Base-by-base conservation (phyloP, 1,140 invertebrate genomes). In the Lamellibrachia luymesi region DNA sequence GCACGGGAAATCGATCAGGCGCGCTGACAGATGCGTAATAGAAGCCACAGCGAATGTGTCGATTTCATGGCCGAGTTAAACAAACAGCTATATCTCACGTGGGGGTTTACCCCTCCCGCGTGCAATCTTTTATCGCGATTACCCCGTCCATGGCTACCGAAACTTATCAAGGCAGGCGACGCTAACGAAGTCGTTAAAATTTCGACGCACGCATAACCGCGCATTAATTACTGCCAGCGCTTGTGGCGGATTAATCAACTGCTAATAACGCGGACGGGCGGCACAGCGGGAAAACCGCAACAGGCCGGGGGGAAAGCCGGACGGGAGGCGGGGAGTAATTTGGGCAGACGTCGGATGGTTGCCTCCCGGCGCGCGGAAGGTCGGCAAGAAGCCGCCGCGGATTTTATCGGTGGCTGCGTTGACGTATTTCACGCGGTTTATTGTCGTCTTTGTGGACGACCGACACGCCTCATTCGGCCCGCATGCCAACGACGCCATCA, bases 401-500 rank as follows among this genome's bases (percentile, higher is more conserved):
- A 80, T 80, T 80, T 80, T 80, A 80, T 80, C 64, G 64, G 64
- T 80, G 64, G 64, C 25, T 80, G 64, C 64, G 64, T 80, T 80
- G 64, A 80, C 64, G 64, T 80, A 80, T 80, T 80, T 80, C 64
- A 80, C 64, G 64, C 64, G 64, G 64, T 80, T 80, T 80, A 80
- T 80, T 80, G 64, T 80, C 64, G 64, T 80, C 25, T 80, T 80
- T 22, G 64, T 22, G 13, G 64, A 22, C 64, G 64, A 10, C 25
- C 64, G 64, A 80, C 64, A 80, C 64, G 64, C 64, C 64, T 80
- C 64, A 80, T 80, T 22, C 64, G 64, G 13, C 4, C 13, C 13
- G 64, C 64, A 22, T 80, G 64, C 13, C 52, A 56, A 56, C 52
- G 52, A 56, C 13, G 52, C 13, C 52, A 56, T 56, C 52, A 56